A percentile compares a stretch with the other conserved stretches of the same genome.
phyloP scores from a whole-genome alignment of 2,888 invertebrate genomes.

The Nomada ruficornis region DNA sequence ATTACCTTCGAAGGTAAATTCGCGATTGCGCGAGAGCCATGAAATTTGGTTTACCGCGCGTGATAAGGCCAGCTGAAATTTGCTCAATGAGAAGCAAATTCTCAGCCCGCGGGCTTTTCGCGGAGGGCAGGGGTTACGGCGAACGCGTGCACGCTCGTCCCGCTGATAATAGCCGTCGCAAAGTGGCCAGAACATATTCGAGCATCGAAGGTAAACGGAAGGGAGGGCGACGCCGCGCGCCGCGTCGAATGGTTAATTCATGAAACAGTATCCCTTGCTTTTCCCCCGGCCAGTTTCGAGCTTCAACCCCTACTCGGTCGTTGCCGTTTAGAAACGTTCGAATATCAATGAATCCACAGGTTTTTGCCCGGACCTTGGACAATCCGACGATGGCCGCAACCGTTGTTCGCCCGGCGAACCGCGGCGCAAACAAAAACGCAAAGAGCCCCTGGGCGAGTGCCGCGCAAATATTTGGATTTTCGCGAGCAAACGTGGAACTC shows the following conservation, averaged over 20 bases:
- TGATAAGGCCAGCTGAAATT: conserved; percentile 41
- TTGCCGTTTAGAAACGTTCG: conserved; percentile 50
- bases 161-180: conserved; percentile 62
- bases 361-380: conserved; percentile 44
- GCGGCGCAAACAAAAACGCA: background rate
- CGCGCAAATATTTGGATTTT: conserved; percentile 44
- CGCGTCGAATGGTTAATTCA: conserved; percentile 75
- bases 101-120: background rate
- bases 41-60: conserved; percentile 42
- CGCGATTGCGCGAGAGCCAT: conserved; percentile 17
- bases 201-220: conserved; percentile 47
- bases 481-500: background rate
- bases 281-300: conserved; percentile 31
- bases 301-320: background rate
- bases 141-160: conserved; percentile 38
- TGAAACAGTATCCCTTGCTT: conserved; percentile 65
- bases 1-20: no score
- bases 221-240: conserved; percentile 2
- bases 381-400: background rate
- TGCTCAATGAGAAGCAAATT: conserved; percentile 40
- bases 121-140: background rate
- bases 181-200: conserved; percentile 61
- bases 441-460: background rate
- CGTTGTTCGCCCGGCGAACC: background rate
- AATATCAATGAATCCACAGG: conserved; percentile 67